phyloP scores from a whole-genome alignment of 2,888 invertebrate genomes.

The Scaptomyza parva region DNA sequence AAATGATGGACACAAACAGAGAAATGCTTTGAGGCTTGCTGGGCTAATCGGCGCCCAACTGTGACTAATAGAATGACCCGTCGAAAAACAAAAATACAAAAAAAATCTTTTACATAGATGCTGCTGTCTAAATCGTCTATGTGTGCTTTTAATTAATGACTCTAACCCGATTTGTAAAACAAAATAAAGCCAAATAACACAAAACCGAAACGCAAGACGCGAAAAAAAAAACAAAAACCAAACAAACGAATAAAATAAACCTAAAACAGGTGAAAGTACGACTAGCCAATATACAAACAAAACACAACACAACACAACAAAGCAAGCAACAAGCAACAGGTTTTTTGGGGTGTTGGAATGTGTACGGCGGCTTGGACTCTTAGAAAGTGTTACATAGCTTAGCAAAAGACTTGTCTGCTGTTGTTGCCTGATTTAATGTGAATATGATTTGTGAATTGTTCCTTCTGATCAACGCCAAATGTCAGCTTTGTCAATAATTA shows the following conservation, averaged over 20 bases:
- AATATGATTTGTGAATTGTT: constrained; percentile 46
- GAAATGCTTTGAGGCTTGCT: constrained; percentile 26
- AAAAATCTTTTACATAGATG: constrained; percentile 3
- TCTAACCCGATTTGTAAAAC: constrained; percentile 69
- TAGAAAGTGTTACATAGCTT: constrained; percentile 67
- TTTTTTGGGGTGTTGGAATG: constrained; percentile 58
- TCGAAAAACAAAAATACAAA: constrained; percentile 6
- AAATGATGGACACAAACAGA: constrained; percentile 27
- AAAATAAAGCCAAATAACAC: constrained; percentile 57
- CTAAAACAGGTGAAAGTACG: constrained; percentile 67
- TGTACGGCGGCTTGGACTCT: constrained; percentile 50
- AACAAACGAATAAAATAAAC: constrained; percentile 19
- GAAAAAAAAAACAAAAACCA: constrained; percentile 34
- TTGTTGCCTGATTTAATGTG: constrained; percentile 8
- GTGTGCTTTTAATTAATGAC: constrained; percentile 64
- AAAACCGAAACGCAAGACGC: constrained; percentile 54
- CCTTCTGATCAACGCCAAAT: constrained; percentile 9
- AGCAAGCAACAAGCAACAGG: constrained; percentile 35
- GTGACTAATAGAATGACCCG: constrained; percentile 47
- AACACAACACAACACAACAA: constrained; percentile 24
- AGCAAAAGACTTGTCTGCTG: neutral
- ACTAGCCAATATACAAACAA: constrained; percentile 53
- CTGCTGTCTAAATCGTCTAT: constrained; percentile 25
- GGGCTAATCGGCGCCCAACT: constrained; percentile 52
- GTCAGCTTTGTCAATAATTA: constrained; percentile 9